Evolutionary conservation across 2,113 vertebrate genomes (phyloP).

Genomic region (Panurus biarmicus): DNA sequence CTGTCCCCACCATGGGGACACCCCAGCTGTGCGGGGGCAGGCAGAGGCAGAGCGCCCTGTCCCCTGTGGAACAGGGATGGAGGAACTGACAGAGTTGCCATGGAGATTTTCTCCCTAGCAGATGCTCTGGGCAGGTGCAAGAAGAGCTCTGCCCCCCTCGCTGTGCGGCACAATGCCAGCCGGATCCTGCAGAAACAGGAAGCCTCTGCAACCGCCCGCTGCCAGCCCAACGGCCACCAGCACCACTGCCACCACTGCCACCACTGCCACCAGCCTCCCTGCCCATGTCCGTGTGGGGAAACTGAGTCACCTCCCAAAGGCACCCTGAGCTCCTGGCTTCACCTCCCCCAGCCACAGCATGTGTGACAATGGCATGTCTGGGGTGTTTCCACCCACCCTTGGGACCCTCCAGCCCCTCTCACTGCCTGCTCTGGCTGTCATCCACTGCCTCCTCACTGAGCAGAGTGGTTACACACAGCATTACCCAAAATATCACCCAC

Average conservation of each 20-base stretch:
- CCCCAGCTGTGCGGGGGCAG: background rate
- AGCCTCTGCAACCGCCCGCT: background rate
- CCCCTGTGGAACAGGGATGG: constrained; percentile 11
- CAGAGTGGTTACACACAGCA: background rate
- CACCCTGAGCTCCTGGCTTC: background rate
- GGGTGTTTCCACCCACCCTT: no score
- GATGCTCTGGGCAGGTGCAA: constrained; percentile 63
- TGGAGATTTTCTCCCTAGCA: constrained; percentile 59
- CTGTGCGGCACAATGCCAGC: constrained; percentile 50
- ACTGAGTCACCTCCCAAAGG: background rate
- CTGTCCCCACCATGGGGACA: background rate
- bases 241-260: background rate
- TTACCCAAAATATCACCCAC: rapidly evolving
- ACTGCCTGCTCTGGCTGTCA: background rate
- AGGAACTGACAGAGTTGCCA: constrained; percentile 39
- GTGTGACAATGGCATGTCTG: rapidly evolving
- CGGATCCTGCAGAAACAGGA: constrained; percentile 7
- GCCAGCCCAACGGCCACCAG: background rate
- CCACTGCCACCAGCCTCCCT: background rate
- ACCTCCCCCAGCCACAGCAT: background rate
- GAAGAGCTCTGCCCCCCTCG: constrained; percentile 60
- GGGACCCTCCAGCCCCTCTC: background rate
- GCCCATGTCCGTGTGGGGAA: rapidly evolving
- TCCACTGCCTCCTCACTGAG: background rate
- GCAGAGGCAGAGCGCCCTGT: constrained; percentile 20